Base-by-base conservation (phyloP, 2,888 invertebrate genomes). In the Pharmacophagus antenor region DNA sequence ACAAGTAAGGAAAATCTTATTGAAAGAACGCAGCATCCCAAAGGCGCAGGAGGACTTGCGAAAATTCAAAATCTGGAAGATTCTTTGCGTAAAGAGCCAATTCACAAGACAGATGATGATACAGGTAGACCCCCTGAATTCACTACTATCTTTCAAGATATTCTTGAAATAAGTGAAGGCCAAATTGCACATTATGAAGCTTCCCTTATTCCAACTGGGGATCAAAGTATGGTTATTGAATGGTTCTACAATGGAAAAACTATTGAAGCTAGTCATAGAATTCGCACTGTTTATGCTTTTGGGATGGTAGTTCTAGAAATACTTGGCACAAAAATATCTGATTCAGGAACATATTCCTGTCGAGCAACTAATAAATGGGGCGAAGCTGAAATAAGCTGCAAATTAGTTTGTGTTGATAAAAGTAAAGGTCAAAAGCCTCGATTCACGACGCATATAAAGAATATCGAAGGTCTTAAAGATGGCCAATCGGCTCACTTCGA, bases 131-230 rank as follows among this genome's bases (percentile, higher is more conserved):
- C 97, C 59, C 98, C 97, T 42, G 94, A 95, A 61, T 97, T 98
- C 75, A 97, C 96, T 6, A 96, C 97, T 0, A 95, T 96, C 77
- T 97, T 97, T 83, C 93, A 95, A 69, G 94, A 96, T 68, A 92
- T 97, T 62, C 89, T 92, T 10, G 96, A 97, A 72, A 92, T 99
- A 52, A 95, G 95, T 44, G 99, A 99, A 88, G 98, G 98, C 60
- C 98, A 99, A 85, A 95, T 98, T 69, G 98, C 98, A 67, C 99
- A 99, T 84, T 99, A 98, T 83, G 99, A 99, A 90, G 99, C 98
- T 41, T 97, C 97, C 52, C 92, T 99, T 7, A 95, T 97, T 54
- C 99, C 99, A 12, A 95, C 96, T 51, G 97, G 97, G 12, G 98
- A 98, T 76, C 97, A 97, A 82, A 96, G 95, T 22, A 97, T 98